Evolutionary conservation across 2,888 invertebrate genomes (phyloP).

Genomic region (Microdon myrmicae): DNA sequence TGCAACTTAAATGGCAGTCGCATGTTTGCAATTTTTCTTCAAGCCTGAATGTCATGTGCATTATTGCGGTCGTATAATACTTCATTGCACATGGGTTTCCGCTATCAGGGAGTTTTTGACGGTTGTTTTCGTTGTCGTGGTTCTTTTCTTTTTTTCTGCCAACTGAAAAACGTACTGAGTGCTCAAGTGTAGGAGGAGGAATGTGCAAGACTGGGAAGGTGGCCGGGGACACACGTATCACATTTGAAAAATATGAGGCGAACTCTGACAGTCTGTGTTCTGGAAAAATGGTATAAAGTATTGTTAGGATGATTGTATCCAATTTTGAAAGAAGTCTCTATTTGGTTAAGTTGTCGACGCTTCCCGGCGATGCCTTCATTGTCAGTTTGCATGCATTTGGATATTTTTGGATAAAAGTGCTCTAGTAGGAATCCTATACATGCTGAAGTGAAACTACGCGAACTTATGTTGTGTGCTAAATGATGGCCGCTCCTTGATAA

Average conservation of each 20-base stretch:
- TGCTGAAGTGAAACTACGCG: too few species aligned
- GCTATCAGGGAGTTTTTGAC: constrained; percentile 16
- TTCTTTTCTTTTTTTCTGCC: constrained; percentile 1
- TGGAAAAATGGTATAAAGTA: too few species aligned
- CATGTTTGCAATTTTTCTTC: constrained; percentile 50
- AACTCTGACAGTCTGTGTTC: too few species aligned
- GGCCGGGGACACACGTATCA: too few species aligned
- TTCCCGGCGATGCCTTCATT: too few species aligned
- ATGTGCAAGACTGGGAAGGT: background rate
- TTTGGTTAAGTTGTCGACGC: too few species aligned
- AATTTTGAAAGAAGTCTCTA: too few species aligned
- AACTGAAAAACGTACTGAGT: constrained; percentile 13
- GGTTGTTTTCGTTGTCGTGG: background rate
- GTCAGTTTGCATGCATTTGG: too few species aligned
- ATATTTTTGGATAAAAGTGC: too few species aligned
- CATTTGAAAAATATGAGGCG: too few species aligned
- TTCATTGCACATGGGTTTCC: constrained; percentile 46
- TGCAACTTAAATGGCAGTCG: constrained; percentile 41
- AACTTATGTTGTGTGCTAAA: constrained; percentile 17
- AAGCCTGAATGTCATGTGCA: constrained; percentile 41
- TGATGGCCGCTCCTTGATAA: constrained; percentile 38
- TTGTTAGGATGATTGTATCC: too few species aligned
- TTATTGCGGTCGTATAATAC: constrained; percentile 36
- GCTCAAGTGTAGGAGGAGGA: background rate
- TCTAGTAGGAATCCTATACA: too few species aligned